Evolutionary conservation across 2,888 invertebrate genomes (phyloP), one percentile per base, ranked within the genome.

Genomic region (Agrochola lychnidis): DNA sequence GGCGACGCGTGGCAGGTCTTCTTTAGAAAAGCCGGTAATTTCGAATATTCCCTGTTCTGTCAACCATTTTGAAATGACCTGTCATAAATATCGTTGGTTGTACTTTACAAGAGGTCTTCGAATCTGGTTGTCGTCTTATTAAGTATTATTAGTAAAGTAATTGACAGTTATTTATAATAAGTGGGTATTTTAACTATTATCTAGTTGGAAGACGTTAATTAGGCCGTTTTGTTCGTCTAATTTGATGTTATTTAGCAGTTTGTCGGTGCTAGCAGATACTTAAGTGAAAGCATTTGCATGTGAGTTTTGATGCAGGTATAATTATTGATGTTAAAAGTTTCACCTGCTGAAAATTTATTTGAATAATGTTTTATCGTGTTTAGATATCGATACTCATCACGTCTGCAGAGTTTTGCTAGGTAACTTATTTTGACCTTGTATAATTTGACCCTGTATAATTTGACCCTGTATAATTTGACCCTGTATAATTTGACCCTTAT

Each of bases 1-100:
- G 93, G 93, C 84, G 88, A 86, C 92, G 83, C 90, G 90, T 91
- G 91, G 85, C 89, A 48, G 48, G 82, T 76, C 68, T 76, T 79
- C 82, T 80, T 84, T 84, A 87, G 87, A 88, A 85, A 88, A 82
- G 69, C 69, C 73, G 73, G 76, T 88, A 87, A 89, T 88, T 85
- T 81, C 42, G 61, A 72, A 51, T 66, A 76, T 67, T 82, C 80
- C 61, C 64, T 76, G 74, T 78, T 69, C n/a, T 36, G 0, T 0
- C 9, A 4, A 10, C 76, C 73, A 74, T 48, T 71, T 69, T 66
- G 1, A n/a, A 25, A 56, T 59, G 76, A 68, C 0, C 78, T 42
- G 0, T 70, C 14, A 22, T 0, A 16, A 14, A n/a, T 30, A 61
- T 48, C 0, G 1, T 9, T 14, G 2, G 0, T n/a, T 1, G 30